Evolutionary conservation across 2,888 invertebrate species (phyloP).

Genomic region (Drosophila ezoana): DNA sequence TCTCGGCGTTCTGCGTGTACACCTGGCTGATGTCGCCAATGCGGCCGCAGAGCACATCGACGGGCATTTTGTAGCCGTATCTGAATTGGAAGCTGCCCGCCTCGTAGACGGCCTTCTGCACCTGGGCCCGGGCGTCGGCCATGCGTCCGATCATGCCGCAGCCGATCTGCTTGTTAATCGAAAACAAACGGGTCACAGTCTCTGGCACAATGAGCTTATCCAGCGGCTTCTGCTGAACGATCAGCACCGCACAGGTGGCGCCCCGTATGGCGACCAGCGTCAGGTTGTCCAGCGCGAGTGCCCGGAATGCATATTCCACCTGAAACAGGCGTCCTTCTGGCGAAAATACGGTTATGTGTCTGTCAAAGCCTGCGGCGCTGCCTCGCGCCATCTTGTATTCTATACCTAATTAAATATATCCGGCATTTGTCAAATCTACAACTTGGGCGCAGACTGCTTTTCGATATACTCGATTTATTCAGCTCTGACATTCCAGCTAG

Average conservation of each 20-base stretch:
- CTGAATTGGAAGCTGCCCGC: fast-evolving
- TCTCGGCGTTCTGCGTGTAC: neutral
- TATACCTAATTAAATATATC: too few relatives aligned
- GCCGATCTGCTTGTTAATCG: neutral
- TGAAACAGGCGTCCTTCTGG: neutral
- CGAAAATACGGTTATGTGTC: neutral
- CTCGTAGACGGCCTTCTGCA: neutral
- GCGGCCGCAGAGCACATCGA: neutral
- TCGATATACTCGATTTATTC: too few relatives aligned
- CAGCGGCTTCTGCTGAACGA: neutral
- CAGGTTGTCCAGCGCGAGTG: neutral
- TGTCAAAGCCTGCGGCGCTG: neutral
- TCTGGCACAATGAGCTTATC: neutral
- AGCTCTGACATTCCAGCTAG: too few relatives aligned
- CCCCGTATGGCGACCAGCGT: neutral
- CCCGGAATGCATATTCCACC: neutral
- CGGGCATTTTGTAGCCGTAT: neutral
- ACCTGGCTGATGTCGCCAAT: neutral
- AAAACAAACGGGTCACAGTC: neutral
- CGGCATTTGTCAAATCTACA: too few relatives aligned
- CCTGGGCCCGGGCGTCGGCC: neutral
- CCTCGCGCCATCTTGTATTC: neutral
- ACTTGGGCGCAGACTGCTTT: too few relatives aligned
- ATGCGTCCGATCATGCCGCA: neutral
- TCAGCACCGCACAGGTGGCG: neutral